Base-by-base conservation (phyloP, 2,113 vertebrate species). In the Podarcis raffonei region DNA sequence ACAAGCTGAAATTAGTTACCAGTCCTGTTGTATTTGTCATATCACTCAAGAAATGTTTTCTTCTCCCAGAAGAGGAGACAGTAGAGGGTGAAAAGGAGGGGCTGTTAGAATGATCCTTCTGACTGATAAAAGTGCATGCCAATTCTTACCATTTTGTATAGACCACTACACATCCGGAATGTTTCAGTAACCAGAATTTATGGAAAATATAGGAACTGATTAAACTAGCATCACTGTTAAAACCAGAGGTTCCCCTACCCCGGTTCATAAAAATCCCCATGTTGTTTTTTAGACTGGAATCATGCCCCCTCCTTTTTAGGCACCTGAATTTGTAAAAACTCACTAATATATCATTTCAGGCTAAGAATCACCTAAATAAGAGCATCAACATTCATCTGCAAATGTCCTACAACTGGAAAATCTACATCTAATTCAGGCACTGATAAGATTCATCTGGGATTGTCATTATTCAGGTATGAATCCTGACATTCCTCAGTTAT, bases 21-120 rank as follows among this genome's bases (percentile, higher is more conserved):
- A 48, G 48, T 71, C 74, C 16, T 81, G 53, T 69, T 86, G 76
- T 53, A 22, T 91, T 91, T 89, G 53, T 89, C 77, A 88, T 23
- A 74, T 87, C 48, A 90, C 18, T n/a, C 65, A 35, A 42, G 71
- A 87, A 85, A 77, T 30, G 69, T 25, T 66, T 84, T 87, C 1
- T 86, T 85, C 84, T 88, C 76, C 8, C 77, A 89, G 39, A 84
- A 30, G 6, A 66, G 30, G 83, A 23, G 83, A 23, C 8, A 57
- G 27, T 59, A 72, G 35, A 1, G 85, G 32, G 37, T 69, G 80
- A 7, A 18, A 35, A 35, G 13, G 85, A 87, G 69, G 86, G 35
- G 15, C 89, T 86, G 80, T 85, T 89, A 85, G 59, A 69, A 80
- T 42, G 42, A 53, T 57, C 77, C 15, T 27, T 53, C 42, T 57